phyloP scores from a whole-genome alignment of 1,140 invertebrate species.

The Mesaphorura yosii region DNA sequence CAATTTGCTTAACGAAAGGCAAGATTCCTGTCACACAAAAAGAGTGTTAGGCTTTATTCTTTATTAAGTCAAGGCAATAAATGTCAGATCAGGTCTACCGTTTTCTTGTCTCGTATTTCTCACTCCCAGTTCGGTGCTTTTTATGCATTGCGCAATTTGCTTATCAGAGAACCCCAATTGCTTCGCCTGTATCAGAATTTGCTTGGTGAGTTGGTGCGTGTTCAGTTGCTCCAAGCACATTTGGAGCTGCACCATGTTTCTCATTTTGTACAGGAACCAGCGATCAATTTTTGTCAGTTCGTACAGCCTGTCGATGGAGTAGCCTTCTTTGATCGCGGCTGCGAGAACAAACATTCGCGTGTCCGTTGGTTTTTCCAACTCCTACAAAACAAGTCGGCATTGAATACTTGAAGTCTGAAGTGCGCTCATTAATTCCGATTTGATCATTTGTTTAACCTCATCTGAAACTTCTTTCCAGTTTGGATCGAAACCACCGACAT shows the following conservation, averaged over 20 bases:
- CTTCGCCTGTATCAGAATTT: conserved; percentile 68
- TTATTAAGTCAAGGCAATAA: neutral
- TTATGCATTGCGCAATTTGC: conserved; percentile 78
- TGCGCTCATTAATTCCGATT: neutral
- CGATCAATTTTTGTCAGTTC: conserved; percentile 89
- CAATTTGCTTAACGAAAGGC: conserved; percentile 94
- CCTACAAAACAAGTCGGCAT: conserved; percentile 40
- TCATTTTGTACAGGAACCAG: conserved; percentile 94
- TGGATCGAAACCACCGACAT: conserved; percentile 87
- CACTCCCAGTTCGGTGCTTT: conserved; percentile 72
- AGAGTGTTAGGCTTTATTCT: conserved; percentile 7
- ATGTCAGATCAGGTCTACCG: conserved; percentile 33
- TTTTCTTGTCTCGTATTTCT: conserved; percentile 59
- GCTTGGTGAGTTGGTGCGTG: conserved; percentile 45
- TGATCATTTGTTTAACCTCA: conserved; percentile 37
- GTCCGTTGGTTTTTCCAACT: conserved; percentile 86
- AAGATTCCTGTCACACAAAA: conserved; percentile 50
- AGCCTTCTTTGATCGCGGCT: conserved; percentile 70
- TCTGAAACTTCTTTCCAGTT: conserved; percentile 64
- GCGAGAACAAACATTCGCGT: conserved; percentile 93
- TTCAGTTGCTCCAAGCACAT: conserved; percentile 47
- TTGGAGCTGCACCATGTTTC: conserved; percentile 74
- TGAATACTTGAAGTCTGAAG: neutral
- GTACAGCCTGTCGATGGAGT: conserved; percentile 71
- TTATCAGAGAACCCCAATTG: conserved; percentile 94